Base-by-base conservation (phyloP, 2,113 vertebrate genomes). In the Oenanthe oenanthe region DNA sequence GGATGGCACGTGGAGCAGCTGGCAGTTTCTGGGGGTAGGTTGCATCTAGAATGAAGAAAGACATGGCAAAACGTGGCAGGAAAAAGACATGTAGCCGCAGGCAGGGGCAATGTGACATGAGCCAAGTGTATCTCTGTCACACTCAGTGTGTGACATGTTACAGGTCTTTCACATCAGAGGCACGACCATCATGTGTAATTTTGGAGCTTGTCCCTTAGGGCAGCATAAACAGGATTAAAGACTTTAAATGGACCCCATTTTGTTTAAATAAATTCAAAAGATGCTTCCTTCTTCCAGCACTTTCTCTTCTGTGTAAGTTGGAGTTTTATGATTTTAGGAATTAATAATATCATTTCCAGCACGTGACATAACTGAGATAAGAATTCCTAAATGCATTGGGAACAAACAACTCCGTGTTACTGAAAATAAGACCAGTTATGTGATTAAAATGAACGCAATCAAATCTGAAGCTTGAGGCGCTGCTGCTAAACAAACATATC, bases 371-470 rank as follows among this genome's bases (percentile, higher is more conserved):
- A 79, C 73, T 82, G 80, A 96, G 85, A 71, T 78, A 50, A 67
- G 87, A 91, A 88, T 91, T 93, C 82, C 75, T 85, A 91, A 95
- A 87, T 79, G 75, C 83, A 71, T 93, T 96, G 58, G 92, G 91
- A 97, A 88, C 40, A 87, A 96, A 95, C 93, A 95, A 24, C 32
- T 92, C 61, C 32, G 10, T 74, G 75, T 84, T 96, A 85, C 51
- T 95, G 96, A 96, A 97, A 93, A 96, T 92, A 95, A 95, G 83
- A 42, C 14, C 89, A 95, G 86, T 93, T 97, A 75, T 38, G 61
- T 94, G 95, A 96, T 96, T 96, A 92, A 96, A 97, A 96, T 78
- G 76, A 92, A 95, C 57, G 85, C 89, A 96, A 82, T 96, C 92
- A 96, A 84, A 73, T 75, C 85, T 65, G 90, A 67, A 93, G 62